Evolutionary conservation across 2,888 invertebrate species (phyloP), one percentile per base, ranked within the genome.

Genomic region (Drosophila heteroneura): DNA sequence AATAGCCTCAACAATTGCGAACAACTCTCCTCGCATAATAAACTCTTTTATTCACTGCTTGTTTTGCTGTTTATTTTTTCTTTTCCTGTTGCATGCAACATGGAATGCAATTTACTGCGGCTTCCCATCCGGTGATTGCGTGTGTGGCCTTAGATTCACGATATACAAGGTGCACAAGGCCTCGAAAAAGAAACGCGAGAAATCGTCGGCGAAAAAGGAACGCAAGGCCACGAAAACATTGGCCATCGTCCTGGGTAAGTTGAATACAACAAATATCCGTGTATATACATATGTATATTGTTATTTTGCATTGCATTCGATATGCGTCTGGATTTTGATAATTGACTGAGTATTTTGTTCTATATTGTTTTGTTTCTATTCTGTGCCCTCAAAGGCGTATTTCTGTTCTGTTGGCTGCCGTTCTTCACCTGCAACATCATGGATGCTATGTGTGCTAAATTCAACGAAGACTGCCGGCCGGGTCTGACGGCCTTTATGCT

Each of bases 341-440:
- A 56, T 28, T 28, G 7, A 39, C 19, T 12, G n/a, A 57, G 19
- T 9, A 30, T 39, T 53, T 53, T 19, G 16, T 28, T 14, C 16
- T 58, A 58, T 22, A 37, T 54, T 22, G 12, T 35, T 56, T 37
- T 49, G 52, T n/a, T 61, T 28, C 52, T 63, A 91, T 84, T 80
- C 94, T 95, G n/a, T 95, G 47, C 9, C 47, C 9, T 5, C 37
- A 4, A 57, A 99, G 99, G 98, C 89, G 98, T 99, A 4, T 99
- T 99, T 94, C 96, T 99, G 51, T 96, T 99, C 92, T 99, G 99
- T 94, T 99, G 99, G 99, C 97, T 98, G 75, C 99, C 99, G 44
- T 99, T 99, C 95, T 99, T 99, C 95, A 98, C 98, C 3, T 98
- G 99, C 94, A 99, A 98, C 94, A 98, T 99, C 81, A 96, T 99